Evolutionary conservation across 2,888 invertebrate genomes (phyloP).

Genomic region (Beris chalybata): DNA sequence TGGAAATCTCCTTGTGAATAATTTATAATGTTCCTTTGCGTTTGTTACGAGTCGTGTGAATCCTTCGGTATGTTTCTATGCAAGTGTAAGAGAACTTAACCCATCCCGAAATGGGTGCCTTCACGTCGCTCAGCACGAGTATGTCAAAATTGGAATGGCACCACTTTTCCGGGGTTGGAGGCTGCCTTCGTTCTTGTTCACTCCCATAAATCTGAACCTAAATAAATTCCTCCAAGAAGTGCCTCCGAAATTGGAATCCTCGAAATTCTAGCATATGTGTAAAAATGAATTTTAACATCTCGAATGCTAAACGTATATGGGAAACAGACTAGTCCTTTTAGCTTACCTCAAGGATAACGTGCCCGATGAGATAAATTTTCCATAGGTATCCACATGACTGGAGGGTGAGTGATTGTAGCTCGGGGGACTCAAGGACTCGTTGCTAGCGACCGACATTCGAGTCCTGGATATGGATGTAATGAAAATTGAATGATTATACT

Average conservation of each 20-base stretch:
- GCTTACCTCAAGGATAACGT: no score
- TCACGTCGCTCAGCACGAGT: no score
- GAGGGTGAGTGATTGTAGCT: no score
- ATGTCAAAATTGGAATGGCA: no score
- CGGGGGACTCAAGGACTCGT: no score
- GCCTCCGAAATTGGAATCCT: not conserved
- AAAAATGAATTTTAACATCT: not conserved
- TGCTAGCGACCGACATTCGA: not conserved
- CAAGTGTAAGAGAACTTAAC: no score
- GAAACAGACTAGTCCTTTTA: no score
- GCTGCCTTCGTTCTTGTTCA: not conserved
- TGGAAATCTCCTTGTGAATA: slow-evolving; percentile 13
- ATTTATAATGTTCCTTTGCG: slow-evolving; percentile 9
- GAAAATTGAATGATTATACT: slow-evolving; percentile 14
- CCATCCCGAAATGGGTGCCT: no score
- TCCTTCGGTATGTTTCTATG: not conserved
- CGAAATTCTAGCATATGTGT: not conserved
- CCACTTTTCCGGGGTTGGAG: no score
- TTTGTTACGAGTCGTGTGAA: slow-evolving; percentile 1
- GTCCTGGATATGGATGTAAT: slow-evolving; percentile 4
- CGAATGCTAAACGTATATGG: not conserved
- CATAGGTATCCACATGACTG: no score
- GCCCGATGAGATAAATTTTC: no score
- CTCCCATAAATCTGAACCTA: not conserved
- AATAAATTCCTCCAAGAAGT: slow-evolving; percentile 11